phyloP scores from a whole-genome alignment of 2,797 vertebrate genomes.

The Sciurus vulgaris region DNA sequence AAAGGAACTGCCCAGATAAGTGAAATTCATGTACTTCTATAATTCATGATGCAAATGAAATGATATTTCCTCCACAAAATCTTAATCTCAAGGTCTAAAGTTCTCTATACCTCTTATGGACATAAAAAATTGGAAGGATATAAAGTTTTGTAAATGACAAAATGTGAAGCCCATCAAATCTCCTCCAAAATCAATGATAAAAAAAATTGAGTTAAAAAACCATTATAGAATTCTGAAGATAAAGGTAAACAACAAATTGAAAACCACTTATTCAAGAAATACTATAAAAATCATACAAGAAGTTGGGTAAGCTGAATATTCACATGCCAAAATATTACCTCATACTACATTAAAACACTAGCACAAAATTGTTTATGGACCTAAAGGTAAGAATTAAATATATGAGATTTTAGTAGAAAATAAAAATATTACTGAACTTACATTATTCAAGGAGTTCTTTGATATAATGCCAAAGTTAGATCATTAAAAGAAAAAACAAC shows the following conservation, averaged over 20 bases:
- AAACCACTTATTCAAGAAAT: neutral
- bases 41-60: neutral
- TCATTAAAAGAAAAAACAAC: neutral
- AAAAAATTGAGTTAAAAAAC: neutral
- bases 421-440: neutral
- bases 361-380: neutral
- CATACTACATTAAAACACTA: neutral
- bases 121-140: neutral
- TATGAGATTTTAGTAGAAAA: neutral
- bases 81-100: neutral
- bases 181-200: neutral
- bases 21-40: neutral
- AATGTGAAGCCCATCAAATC: neutral
- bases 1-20: neutral
- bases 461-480: neutral
- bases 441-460: constrained; percentile 1
- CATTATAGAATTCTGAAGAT: neutral
- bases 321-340: neutral
- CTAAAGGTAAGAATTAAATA: neutral
- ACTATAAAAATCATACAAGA: neutral
- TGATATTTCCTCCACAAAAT: neutral
- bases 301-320: neutral
- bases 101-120: neutral
- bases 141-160: neutral
- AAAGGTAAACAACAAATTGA: neutral